phyloP scores from a whole-genome alignment of 2,113 vertebrate species.

The Sterna hirundo region DNA sequence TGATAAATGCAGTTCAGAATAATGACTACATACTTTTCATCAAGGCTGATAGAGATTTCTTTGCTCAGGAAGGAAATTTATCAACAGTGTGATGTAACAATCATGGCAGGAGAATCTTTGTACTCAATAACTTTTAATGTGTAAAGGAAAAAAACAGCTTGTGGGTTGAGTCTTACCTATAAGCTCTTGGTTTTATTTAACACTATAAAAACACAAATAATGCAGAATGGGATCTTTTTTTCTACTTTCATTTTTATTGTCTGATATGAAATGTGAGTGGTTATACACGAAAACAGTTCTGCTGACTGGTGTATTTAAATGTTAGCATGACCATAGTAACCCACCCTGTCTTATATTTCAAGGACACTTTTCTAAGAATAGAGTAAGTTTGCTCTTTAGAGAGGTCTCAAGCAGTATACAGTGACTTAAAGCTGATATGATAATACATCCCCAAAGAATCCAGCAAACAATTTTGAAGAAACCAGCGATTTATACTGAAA shows the following conservation, averaged over 20 bases:
- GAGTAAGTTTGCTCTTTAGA: not conserved
- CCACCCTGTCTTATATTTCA: not conserved
- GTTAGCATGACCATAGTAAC: not conserved
- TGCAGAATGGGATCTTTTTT: not conserved
- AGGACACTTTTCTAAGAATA: not conserved
- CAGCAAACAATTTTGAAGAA: constrained; percentile 12
- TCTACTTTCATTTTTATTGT: not conserved
- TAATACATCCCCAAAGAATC: not conserved
- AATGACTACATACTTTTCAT: not conserved
- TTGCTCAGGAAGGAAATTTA: not conserved
- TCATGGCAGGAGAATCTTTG: not conserved
- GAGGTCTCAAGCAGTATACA: not conserved
- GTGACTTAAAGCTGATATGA: not conserved
- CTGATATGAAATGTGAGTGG: not conserved
- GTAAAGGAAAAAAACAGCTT: not conserved
- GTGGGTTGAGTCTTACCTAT: not conserved
- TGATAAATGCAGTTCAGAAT: not conserved
- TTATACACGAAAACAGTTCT: not conserved
- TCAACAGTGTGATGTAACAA: not conserved
- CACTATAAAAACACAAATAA: not conserved
- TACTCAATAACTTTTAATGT: not conserved
- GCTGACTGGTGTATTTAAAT: not conserved
- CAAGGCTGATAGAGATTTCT: not conserved
- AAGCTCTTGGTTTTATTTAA: not conserved
- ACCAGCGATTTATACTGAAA: not conserved